Evolutionary conservation across 2,888 invertebrate genomes (phyloP), one percentile per base, ranked within the genome.

Genomic region (Endotricha flammealis): DNA sequence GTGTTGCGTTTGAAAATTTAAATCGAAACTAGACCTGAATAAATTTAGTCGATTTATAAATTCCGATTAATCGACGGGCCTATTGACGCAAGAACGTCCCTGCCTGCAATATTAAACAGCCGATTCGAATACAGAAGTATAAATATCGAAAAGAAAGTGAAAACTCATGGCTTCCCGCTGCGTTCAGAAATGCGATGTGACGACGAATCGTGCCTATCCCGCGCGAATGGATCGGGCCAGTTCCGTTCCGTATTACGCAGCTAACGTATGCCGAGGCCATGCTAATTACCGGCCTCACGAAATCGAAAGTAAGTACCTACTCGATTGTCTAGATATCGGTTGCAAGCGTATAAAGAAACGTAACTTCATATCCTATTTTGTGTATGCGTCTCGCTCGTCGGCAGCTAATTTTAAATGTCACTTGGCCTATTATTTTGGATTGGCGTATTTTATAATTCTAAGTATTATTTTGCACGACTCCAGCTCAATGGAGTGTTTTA

Each of bases 91-190:
- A 71, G 45, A 46, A 33, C 36, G 28, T 39, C 44, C 41, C 46
- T 53, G 68, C 45, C 52, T 39, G 62, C 48, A 65, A 69, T 75
- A 64, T 65, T 70, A 76, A 79, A 67, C 62, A 69, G 64, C 52
- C 53, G 34, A 49, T 55, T 57, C 48, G 57, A 68, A 75, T 73
- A 73, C 65, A 63, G 64, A 62, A 46, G 42, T 48, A 63, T 57
- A 69, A 72, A 72, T 75, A 66, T 74, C 71, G 62, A 75, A 78
- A 80, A 75, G 83, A 82, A 83, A 85, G 82, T 79, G 80, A 83
- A 77, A 74, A 16, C 10, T 11, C 29, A 75, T 70, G 52, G 53
- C 53, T 71, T 61, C 37, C 40, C 34, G 10, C 28, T 28, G 35
- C 36, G 39, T 38, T 40, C 42, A 34, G 35, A 39, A 43, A 34